Base-by-base conservation (phyloP, 2,888 invertebrate genomes). In the Sinhomidia bicolor region DNA sequence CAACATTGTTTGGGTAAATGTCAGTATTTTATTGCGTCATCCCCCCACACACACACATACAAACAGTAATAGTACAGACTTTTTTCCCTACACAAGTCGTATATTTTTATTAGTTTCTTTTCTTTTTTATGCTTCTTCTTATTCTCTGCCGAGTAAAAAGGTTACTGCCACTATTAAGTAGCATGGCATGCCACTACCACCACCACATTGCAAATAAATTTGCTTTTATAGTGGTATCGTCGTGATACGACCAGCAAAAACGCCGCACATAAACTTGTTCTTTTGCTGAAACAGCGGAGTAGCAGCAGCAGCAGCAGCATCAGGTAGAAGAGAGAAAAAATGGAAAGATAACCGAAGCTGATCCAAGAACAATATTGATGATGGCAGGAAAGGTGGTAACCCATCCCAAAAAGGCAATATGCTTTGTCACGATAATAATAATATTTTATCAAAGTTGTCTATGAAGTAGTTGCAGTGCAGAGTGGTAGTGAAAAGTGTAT, bases 391-490 rank as follows among this genome's bases (percentile, higher is more conserved):
- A 62, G 81, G 44, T 81, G 81, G 65, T 81, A 81, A 81, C 62
- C 62, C 47, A 65, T 81, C 62, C 81, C 47, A 44, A 81, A 44
- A 41, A 62, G 62, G 81, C 60, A 81, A 81, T 62, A 81, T 36
- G 41, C 74, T 74, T 81, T 81, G 81, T 81, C 81, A 81, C 62
- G 81, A 81, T 81, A 81, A 81, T 29, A 74, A 74, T 47, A 78
- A 78, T 78, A 78, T 78, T 78, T 78, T 78, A 78, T 78, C 57
- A 78, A 32, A 78, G 32, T 32, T 57, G 57, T 78, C 78, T 78
- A 51, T 51, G 47, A 5, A 51, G 41, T 29, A 76, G 47, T 47
- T 47, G 26, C n/a, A 20, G 41, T n/a, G 57, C 20, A 57, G 17
- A 74, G 47, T 5, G 47, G 47, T 23, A 47, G 5, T 20, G 10